A percentile compares a stretch with the other conserved stretches of the same genome.
Conservation (phyloP, 1,140 invertebrate genomes). For the Mylabris phalerata region DNA sequence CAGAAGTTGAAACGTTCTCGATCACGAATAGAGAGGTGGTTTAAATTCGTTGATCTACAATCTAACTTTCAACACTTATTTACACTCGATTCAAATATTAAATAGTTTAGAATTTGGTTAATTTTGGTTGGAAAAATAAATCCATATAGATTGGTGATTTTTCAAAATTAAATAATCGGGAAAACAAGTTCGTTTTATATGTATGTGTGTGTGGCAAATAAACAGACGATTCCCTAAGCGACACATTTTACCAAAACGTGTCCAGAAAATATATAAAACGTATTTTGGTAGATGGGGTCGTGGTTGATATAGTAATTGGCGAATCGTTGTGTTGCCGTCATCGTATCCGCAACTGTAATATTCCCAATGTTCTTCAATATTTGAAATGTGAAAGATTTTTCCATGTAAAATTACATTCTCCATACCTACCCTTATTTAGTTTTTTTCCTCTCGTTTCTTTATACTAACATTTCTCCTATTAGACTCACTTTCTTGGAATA, state of each 20-base stretch:
- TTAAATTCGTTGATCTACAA: slow-evolving; percentile 10
- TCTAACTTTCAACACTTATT: slow-evolving; percentile 11
- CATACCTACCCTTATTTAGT: slow-evolving; percentile 1
- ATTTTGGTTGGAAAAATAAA: too few species aligned
- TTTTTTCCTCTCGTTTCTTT: slow-evolving; percentile 6
- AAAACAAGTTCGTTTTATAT: too few species aligned
- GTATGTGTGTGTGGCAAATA: slow-evolving; percentile 2
- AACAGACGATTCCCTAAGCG: slow-evolving; percentile 9
- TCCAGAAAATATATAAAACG: slow-evolving; percentile 12
- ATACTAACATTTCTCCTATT: not conserved
- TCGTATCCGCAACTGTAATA: slow-evolving; percentile 9
- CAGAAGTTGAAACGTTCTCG: too few species aligned
- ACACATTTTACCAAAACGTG: slow-evolving; percentile 18
- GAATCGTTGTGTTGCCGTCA: slow-evolving; percentile 2
- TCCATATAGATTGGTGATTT: too few species aligned
- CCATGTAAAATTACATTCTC: slow-evolving; percentile 18
- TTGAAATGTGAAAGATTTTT: slow-evolving; percentile 20
- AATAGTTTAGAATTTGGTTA: too few species aligned
- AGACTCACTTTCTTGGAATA: not conserved
- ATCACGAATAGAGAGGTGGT: too few species aligned
- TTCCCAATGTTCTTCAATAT: slow-evolving; percentile 10
- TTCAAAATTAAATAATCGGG: too few species aligned
- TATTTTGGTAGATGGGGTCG: slow-evolving; percentile 9
- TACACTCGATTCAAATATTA: not conserved
- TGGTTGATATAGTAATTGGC: slow-evolving; percentile 18